Conservation (phyloP, 2,888 invertebrate genomes). For the Andricus quercusramuli region DNA sequence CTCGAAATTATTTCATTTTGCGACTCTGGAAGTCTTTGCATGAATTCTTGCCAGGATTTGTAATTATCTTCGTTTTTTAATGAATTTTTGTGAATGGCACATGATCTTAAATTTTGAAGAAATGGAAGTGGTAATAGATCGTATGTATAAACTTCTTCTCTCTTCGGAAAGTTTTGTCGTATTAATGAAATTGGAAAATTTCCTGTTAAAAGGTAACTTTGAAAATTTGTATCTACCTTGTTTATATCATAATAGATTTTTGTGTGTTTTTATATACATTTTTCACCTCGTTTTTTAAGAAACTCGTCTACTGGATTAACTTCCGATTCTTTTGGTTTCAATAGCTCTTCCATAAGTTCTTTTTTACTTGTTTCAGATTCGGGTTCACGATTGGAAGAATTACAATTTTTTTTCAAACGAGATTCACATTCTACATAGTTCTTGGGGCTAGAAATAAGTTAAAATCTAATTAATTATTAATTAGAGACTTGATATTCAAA, state of each 20-base stretch:
- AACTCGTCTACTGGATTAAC: not conserved
- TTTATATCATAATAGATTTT: not conserved
- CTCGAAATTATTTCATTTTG: constrained; percentile 44
- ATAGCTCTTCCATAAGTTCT: not conserved
- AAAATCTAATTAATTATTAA: not conserved
- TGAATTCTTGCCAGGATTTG: constrained; percentile 51
- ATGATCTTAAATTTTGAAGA: constrained; percentile 43
- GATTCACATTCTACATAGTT: not conserved
- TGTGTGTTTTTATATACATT: not conserved
- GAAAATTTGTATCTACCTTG: not conserved
- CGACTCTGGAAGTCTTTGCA: constrained; percentile 48
- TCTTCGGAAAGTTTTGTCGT: constrained; percentile 42
- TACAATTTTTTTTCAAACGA: not conserved
- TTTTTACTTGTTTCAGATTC: not conserved
- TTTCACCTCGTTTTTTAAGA: not conserved
- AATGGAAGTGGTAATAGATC: constrained; percentile 50
- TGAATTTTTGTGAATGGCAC: constrained; percentile 43
- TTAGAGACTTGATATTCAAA: not conserved
- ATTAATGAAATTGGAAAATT: constrained; percentile 25
- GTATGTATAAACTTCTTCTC: constrained; percentile 1
- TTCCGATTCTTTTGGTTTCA: not conserved
- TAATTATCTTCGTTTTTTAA: constrained; percentile 49
- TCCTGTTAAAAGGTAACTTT: not conserved
- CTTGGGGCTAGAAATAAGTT: not conserved
- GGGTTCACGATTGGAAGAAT: not conserved